A percentile compares a stretch with the other conserved stretches of the same genome.
phyloP scores from a whole-genome alignment of 2,113 vertebrate genomes.

The Philantomba maxwellii region DNA sequence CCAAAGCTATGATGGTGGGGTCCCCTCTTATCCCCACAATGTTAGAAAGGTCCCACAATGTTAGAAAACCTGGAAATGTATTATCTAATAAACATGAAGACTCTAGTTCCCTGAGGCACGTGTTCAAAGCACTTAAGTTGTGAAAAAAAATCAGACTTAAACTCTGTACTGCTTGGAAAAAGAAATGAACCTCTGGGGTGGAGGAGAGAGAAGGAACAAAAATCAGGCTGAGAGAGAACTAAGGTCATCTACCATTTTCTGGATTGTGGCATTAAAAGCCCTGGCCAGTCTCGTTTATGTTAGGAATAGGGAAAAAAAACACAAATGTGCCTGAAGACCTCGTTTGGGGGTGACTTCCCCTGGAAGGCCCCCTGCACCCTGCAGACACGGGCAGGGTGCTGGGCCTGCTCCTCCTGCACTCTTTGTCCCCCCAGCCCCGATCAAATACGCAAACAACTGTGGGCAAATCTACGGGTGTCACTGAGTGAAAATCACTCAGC shows the following conservation, averaged over 20 bases:
- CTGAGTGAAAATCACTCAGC: not conserved
- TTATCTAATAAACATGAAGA: not conserved
- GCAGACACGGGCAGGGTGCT: not conserved
- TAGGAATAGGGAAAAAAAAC: not conserved
- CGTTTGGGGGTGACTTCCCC: no score
- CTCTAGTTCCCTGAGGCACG: not conserved
- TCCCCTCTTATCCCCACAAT: not conserved
- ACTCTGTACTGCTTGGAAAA: not conserved
- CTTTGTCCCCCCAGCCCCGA: fast-evolving
- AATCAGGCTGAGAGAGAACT: not conserved
- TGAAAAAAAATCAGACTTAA: not conserved
- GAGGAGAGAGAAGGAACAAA: not conserved
- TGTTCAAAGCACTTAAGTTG: not conserved
- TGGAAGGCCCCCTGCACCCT: not conserved
- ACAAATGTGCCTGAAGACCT: not conserved
- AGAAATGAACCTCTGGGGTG: not conserved
- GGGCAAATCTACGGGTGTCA: not conserved
- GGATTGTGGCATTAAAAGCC: fast-evolving
- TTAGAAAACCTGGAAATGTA: not conserved
- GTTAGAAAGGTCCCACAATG: not conserved
- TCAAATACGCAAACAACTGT: not conserved
- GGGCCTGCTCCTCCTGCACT: fast-evolving
- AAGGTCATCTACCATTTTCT: no score
- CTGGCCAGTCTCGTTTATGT: not conserved
- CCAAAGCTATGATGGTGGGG: not conserved